Base-by-base conservation (phyloP, 2,888 invertebrate species). In the Timandra comae region DNA sequence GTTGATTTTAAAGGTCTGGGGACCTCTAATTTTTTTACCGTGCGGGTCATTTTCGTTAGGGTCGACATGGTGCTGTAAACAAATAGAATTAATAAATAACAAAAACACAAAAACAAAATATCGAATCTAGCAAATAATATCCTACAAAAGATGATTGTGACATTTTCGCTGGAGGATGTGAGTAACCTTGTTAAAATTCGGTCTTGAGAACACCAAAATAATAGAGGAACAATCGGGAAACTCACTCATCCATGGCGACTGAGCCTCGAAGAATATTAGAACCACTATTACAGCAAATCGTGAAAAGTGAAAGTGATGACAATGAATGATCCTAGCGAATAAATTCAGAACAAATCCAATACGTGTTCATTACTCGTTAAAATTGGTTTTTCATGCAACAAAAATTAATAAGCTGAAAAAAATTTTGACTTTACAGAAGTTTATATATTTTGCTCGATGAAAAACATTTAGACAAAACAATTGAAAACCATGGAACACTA, bases 21-120 rank as follows among this genome's bases (percentile, higher is more conserved):
- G 64, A 91, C 89, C 79, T 92, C 92, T 57, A 92, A 85, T 82
- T 91, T 91, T 77, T 91, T 91, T 40, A 90, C 89, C 59, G 89
- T 89, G 77, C 91, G 88, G 77, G 89, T 89, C 79, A 89, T 87
- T 86, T 89, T 89, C 82, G 86, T 85, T 70, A 82, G 73, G 78
- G 86, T 86, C 82, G 86, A 84, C 86, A 86, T 86, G 74, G 78
- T 84, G 81, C 79, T 81, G 58, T 52, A 65, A 43, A 38, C 26
- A 28, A 21, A n/a, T 22, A 20, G 12, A 30, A 30, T 35, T 6
- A 12, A 16, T 26, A 24, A 20, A 26, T 21, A 27, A 30, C 11
- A n/a, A 35, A 35, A 12, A 32, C 8, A 34, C 27, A 30, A 21
- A 11, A 24, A 4, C 10, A 10, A 24, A 24, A 9, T 22, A 6